Conservation (phyloP, 1,140 invertebrate genomes). For the Listronotus bonariensis region DNA sequence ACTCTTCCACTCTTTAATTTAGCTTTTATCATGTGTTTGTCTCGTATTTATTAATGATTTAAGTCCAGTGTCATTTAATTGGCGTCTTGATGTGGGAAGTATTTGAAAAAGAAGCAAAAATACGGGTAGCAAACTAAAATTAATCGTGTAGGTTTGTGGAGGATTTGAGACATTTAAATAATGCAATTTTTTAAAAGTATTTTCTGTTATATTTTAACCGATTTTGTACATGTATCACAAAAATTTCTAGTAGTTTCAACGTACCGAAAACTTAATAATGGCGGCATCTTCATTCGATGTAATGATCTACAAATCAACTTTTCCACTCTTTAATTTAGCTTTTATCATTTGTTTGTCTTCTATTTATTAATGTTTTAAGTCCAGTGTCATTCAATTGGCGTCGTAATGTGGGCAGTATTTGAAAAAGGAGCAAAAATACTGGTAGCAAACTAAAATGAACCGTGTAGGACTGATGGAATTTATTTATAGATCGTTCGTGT, state of each 20-base stretch:
- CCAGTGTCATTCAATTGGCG: conserved; percentile 19
- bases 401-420: conserved; percentile 30
- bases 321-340: not conserved
- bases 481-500: conserved; percentile 49
- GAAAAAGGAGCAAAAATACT: conserved; percentile 38
- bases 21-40: no score
- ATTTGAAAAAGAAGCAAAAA: no score
- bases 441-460: conserved; percentile 36
- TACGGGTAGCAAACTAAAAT: no score
- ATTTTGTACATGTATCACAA: no score
- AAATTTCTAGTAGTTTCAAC: no score
- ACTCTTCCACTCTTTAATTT: no score
- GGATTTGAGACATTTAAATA: no score
- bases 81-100: conserved; percentile 9
- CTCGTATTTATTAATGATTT: not conserved
- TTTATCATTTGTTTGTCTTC: not conserved
- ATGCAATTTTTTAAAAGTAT: no score
- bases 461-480: conserved; percentile 43
- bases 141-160: no score
- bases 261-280: no score
- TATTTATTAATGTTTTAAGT: conserved; percentile 7
- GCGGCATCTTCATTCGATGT: not conserved
- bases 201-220: no score
- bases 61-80: conserved; percentile 12
- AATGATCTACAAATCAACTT: not conserved